Evolutionary conservation across 2,113 vertebrate genomes (phyloP).

Genomic region (Numenius arquata): DNA sequence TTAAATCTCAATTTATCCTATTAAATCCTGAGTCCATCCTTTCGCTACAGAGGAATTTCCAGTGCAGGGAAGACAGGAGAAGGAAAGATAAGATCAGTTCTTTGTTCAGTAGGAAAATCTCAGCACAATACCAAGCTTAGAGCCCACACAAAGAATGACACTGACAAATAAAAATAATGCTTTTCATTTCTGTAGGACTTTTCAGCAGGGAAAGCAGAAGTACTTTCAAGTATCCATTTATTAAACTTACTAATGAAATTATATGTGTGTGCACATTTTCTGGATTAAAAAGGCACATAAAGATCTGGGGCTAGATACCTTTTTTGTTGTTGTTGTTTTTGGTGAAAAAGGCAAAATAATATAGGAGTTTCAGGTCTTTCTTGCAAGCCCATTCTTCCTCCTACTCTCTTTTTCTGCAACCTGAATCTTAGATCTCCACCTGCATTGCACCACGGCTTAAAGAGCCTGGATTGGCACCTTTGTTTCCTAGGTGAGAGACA

Average conservation of each 20-base stretch:
- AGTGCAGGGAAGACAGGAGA: neutral
- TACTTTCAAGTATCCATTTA: neutral
- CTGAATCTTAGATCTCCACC: neutral
- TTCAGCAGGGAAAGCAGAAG: neutral
- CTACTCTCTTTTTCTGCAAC: neutral
- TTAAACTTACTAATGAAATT: neutral
- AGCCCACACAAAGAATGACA: neutral
- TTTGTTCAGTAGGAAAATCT: neutral
- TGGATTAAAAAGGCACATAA: neutral
- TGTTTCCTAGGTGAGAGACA: neutral
- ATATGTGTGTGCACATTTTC: fast-evolving
- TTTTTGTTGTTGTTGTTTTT: neutral
- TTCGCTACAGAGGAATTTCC: neutral
- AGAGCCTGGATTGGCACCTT: neutral
- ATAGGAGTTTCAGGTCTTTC: neutral
- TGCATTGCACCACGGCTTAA: fast-evolving
- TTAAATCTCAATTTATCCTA: constrained; percentile 6
- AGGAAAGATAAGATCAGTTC: neutral
- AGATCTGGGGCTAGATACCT: neutral
- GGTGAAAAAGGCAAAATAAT: neutral
- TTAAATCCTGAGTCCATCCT: neutral
- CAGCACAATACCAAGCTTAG: neutral
- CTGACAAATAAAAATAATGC: neutral
- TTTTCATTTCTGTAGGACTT: neutral
- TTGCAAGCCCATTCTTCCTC: neutral